Evolutionary conservation across 1,140 invertebrate genomes (phyloP), one percentile per base, ranked within the genome.

Genomic region (Luehdorfia chinensis): DNA sequence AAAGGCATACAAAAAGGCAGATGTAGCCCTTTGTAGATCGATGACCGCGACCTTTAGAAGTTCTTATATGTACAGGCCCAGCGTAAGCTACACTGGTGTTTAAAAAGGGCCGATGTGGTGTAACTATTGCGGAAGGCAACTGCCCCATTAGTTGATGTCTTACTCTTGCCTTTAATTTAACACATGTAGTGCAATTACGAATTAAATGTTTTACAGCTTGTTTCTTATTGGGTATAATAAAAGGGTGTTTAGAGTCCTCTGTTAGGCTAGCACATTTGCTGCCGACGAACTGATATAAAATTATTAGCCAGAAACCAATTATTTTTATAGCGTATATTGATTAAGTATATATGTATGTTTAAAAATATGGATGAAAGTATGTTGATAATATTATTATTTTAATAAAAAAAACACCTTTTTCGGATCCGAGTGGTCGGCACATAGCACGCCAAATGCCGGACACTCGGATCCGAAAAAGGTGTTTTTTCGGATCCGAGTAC

Each of bases 341-440:
- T 44, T 39, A 7, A 27, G 25, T 27, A 27, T 8, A 4, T 39
- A 48, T 37, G 25, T 30, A 39, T 39, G 46, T 39, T 48, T 48
- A 32, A 48, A 51, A 37, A 44, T 51, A 51, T 51, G 32, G 36
- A 51, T 52, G 33, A 46, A 52, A 39, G 15, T 46, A 28, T 50
- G 47, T 49, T 49, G 30, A 31, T 49, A 49, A 49, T 50, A 25
- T 43, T n/a, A n/a, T n/a, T n/a, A n/a, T n/a, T n/a, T n/a, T n/a
- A n/a, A n/a, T n/a, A n/a, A n/a, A n/a, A n/a, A n/a, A n/a, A n/a
- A n/a, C n/a, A n/a, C n/a, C n/a, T n/a, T n/a, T n/a, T n/a, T n/a
- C n/a, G n/a, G n/a, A 55, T 49, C 47, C 52, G 47, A 55, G 52
- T 55, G 52, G 16, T 45, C 28, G 52, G 52, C 51, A 55, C 28